These are phyloP conservation scores for Drosophila pectinifera DNA, from an alignment of 1,140 invertebrate species.

Conservation along the genomic window DNA sequence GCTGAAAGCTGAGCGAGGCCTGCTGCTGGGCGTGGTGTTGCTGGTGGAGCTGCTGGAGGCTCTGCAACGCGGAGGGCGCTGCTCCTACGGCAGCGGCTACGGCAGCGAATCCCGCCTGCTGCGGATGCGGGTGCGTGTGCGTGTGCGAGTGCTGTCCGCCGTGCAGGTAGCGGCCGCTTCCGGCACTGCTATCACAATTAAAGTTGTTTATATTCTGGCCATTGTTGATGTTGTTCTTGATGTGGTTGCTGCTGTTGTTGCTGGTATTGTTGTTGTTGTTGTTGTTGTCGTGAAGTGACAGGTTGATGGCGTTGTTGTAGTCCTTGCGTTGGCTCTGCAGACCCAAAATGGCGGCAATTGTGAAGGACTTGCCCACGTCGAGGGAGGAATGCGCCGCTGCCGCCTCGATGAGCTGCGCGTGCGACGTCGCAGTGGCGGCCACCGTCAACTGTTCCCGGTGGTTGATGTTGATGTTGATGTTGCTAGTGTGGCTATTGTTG, in stretches of 20 bases:
- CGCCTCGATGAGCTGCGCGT: slow-evolving; percentile 74
- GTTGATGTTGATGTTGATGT: slow-evolving; percentile 50
- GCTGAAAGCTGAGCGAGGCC: slow-evolving; percentile 71
- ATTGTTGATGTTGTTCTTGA: slow-evolving; percentile 49
- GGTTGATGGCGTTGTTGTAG: slow-evolving; percentile 84
- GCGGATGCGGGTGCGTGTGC: slow-evolving; percentile 53
- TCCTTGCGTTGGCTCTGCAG: slow-evolving; percentile 85
- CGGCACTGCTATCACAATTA: slow-evolving; percentile 76
- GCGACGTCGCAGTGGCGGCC: slow-evolving; percentile 72
- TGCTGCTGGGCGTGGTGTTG: slow-evolving; percentile 84
- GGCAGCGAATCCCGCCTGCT: slow-evolving; percentile 62
- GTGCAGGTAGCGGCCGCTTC: slow-evolving; percentile 65
- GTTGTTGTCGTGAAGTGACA: slow-evolving; percentile 78
- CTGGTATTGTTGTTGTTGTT: slow-evolving; percentile 37
- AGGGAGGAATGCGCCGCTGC: slow-evolving; percentile 82
- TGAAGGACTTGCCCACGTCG: slow-evolving; percentile 89
- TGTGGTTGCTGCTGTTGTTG: slow-evolving; percentile 48
- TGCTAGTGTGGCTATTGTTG: slow-evolving; percentile 31
- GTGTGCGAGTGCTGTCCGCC: slow-evolving; percentile 38
- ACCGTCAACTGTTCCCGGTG: slow-evolving; percentile 67
- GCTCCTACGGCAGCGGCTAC: slow-evolving; percentile 58
- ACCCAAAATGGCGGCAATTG: slow-evolving; percentile 92
- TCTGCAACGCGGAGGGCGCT: slow-evolving; percentile 78
- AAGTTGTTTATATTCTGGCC: slow-evolving; percentile 78
- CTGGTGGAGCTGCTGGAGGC: slow-evolving; percentile 82